Conservation (phyloP, 2,888 invertebrate genomes). For the Idaea biselata region DNA sequence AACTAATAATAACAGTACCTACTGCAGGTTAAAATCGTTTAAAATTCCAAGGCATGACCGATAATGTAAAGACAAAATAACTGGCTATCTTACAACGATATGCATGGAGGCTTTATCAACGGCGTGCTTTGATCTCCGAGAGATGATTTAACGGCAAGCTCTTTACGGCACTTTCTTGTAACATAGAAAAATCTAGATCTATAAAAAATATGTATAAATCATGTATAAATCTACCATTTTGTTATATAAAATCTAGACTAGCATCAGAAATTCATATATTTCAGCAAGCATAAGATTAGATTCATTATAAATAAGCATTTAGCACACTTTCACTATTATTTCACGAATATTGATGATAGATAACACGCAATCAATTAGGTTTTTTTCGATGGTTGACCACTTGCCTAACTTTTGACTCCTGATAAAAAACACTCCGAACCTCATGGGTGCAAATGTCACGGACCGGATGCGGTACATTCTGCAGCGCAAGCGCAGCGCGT, state of each 20-base stretch:
- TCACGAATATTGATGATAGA: constrained; percentile 16
- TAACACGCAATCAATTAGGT: too few species aligned
- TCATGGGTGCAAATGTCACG: constrained; percentile 56
- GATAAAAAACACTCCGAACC: constrained; percentile 56
- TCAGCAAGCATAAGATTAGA: neutral
- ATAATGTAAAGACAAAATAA: neutral
- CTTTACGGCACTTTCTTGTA: neutral
- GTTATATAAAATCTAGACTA: neutral
- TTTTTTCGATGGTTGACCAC: too few species aligned
- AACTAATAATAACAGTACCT: too few species aligned
- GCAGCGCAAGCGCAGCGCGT: constrained; percentile 42
- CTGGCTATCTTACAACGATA: constrained; percentile 9
- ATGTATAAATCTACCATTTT: too few species aligned
- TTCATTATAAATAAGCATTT: neutral
- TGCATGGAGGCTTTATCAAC: constrained; percentile 30
- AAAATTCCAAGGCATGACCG: neutral
- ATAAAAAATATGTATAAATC: neutral
- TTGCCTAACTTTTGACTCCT: constrained; percentile 61
- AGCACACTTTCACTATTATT: constrained; percentile 18
- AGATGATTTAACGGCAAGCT: constrained; percentile 4
- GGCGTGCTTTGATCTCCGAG: constrained; percentile 24
- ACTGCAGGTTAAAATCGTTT: neutral
- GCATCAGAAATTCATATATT: neutral
- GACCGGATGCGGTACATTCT: constrained; percentile 57
- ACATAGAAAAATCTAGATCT: neutral